Percentiles rank a stretch among this genome's conserved stretches.
phyloP scores from a whole-genome alignment of 2,797 vertebrate genomes.

The Pangasius macronema region DNA sequence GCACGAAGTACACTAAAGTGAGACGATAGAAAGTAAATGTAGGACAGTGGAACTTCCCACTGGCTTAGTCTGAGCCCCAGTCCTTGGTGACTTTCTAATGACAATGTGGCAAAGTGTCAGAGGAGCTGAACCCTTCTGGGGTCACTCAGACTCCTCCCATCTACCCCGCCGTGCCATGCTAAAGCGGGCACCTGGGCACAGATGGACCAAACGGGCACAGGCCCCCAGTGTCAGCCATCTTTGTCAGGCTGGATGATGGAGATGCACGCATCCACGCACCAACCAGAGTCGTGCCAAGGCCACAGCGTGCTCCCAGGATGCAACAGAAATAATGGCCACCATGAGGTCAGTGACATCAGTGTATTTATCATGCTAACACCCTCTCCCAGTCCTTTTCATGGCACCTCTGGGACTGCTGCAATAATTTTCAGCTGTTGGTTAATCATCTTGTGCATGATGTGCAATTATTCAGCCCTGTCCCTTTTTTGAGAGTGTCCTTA shows the following conservation, averaged over 20 bases:
- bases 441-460: constrained; percentile 45
- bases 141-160: constrained; percentile 64
- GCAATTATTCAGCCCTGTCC: constrained; percentile 39
- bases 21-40: constrained; percentile 32
- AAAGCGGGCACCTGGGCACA: constrained; percentile 76
- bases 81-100: constrained; percentile 63
- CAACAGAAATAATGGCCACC: constrained; percentile 62
- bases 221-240: constrained; percentile 80
- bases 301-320: constrained; percentile 70
- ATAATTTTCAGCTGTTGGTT: constrained; percentile 56
- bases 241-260: constrained; percentile 83
- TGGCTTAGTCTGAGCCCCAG: constrained; percentile 54
- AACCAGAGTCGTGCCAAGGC: constrained; percentile 80
- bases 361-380: constrained; percentile 51
- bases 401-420: constrained; percentile 48
- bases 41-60: constrained; percentile 43
- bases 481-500: constrained; percentile 25
- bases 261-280: constrained; percentile 73
- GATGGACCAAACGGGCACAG: constrained; percentile 71
- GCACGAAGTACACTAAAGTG: not conserved
- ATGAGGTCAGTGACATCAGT: constrained; percentile 68
- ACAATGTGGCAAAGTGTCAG: constrained; percentile 56
- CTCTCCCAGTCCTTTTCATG: constrained; percentile 39
- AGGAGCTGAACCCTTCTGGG: constrained; percentile 68
- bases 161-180: constrained; percentile 70